Evolutionary conservation across 1,140 invertebrate species (phyloP).

Genomic region (Onthophagus taurus): DNA sequence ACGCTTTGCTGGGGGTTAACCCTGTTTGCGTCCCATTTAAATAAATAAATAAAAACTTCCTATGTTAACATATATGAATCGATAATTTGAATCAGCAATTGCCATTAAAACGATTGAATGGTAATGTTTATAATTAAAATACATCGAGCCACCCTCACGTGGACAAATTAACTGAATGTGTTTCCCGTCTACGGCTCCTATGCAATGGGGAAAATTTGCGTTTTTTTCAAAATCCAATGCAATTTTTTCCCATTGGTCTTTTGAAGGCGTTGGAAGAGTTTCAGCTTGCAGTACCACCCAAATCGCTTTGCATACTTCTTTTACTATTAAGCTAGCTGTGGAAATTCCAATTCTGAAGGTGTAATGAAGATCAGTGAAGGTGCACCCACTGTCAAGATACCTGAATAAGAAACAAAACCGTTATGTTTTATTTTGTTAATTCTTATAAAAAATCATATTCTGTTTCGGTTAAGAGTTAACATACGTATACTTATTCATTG

Average conservation of each 20-base stretch:
- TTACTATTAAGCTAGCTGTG: too few relatives aligned
- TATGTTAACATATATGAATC: slow-evolving; percentile 38
- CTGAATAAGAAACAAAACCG: too few relatives aligned
- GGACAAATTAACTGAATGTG: slow-evolving; percentile 34
- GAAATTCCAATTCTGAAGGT: too few relatives aligned
- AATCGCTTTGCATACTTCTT: slow-evolving; percentile 25
- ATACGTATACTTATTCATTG: background rate
- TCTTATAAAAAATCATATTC: too few relatives aligned
- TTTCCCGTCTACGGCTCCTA: slow-evolving; percentile 42
- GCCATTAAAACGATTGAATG: slow-evolving; percentile 42
- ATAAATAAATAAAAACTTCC: too few relatives aligned
- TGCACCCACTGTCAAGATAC: too few relatives aligned
- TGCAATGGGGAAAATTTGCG: slow-evolving; percentile 42
- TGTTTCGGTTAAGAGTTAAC: too few relatives aligned
- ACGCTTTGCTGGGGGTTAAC: too few relatives aligned
- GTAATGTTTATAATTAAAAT: slow-evolving; percentile 32
- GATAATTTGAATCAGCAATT: slow-evolving; percentile 40
- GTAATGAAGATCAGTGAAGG: too few relatives aligned
- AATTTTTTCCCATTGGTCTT: slow-evolving; percentile 19
- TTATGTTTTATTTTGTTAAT: too few relatives aligned
- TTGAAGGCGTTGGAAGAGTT: slow-evolving; percentile 13
- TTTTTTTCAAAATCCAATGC: slow-evolving; percentile 31
- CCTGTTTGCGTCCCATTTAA: too few relatives aligned
- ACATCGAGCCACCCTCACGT: slow-evolving; percentile 30
- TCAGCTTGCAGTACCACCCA: slow-evolving; percentile 21